These are phyloP conservation scores for Spodoptera frugiperda DNA, from an alignment of 1,140 invertebrate genomes.

Conservation along the genomic window DNA sequence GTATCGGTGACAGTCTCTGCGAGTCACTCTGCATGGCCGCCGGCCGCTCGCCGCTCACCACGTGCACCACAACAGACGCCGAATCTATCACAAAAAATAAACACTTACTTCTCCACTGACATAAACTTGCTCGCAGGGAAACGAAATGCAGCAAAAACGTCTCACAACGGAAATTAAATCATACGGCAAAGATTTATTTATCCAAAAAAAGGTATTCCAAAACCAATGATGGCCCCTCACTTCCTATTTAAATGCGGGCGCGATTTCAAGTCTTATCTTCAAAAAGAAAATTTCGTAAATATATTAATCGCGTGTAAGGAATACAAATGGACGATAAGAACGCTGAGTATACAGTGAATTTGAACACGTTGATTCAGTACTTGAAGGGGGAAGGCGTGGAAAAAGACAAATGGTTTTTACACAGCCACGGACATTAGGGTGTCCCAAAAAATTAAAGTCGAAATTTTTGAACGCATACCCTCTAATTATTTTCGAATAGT, in stretches of 20 bases:
- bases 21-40: constrained; percentile 91
- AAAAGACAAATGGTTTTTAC: constrained; percentile 57
- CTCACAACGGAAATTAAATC: constrained; percentile 50
- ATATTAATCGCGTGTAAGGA: constrained; percentile 54
- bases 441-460: too few species aligned
- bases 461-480: too few species aligned
- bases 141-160: constrained; percentile 48
- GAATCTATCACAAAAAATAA: constrained; percentile 84
- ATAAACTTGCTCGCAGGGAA: constrained; percentile 41
- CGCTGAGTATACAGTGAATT: constrained; percentile 55
- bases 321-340: constrained; percentile 59
- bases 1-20: constrained; percentile 70
- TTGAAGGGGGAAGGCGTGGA: constrained; percentile 50
- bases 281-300: constrained; percentile 45
- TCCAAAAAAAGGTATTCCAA: constrained; percentile 33
- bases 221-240: background rate
- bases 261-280: constrained; percentile 17
- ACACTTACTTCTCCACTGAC: background rate
- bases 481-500: too few species aligned
- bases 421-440: constrained; percentile 47
- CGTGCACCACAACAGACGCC: constrained; percentile 89
- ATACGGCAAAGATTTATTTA: constrained; percentile 49
- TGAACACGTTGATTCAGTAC: constrained; percentile 57
- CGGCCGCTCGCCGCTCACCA: constrained; percentile 90
- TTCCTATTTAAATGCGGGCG: constrained; percentile 38